Evolutionary conservation across 2,888 invertebrate species (phyloP), one percentile per base, ranked within the genome.

Genomic region (Incurvaria masculella): DNA sequence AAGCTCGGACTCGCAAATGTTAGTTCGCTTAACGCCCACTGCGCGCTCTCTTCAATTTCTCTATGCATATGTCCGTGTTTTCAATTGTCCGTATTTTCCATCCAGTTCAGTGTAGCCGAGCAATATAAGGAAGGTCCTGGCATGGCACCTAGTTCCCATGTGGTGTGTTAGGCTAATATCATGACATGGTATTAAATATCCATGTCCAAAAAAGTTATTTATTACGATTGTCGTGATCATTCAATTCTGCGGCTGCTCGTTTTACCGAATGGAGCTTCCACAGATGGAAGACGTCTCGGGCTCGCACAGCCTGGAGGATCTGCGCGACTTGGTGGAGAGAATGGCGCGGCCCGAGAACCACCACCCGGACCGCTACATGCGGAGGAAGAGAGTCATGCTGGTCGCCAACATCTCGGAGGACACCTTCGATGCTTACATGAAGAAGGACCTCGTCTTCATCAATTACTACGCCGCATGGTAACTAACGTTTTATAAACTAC

Each of bases 401-500:
- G 85, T 87, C 2, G 69, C 83, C 6, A 72, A 81, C 41, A 78
- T 94, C 50, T 87, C 83, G 0, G 85, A 84, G 21, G 86, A 87
- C 44, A 87, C 83, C 48, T 94, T 94, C 61, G 82, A 86, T 39
- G 79, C 85, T 26, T 84, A 84, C 47, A 75, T 91, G 38, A 81
- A 87, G 54, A 83, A 82, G 20, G 91, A 90, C 46, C 66, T 89
- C 23, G 85, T 88, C 0, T 92, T 94, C 61, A 83, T 94, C 21
- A 91, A 94, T 68, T 94, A 91, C 64, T 94, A 88, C 72, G 93
- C 93, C 2, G 93, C 94, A 2, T 94, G 94, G 94, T 85, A n/a
- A n/a, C n/a, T n/a, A n/a, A n/a, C n/a, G n/a, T n/a, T n/a, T n/a
- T n/a, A n/a, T n/a, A n/a, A n/a, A n/a, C n/a, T n/a, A n/a, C n/a